Percentiles rank a stretch among this genome's conserved stretches.
Evolutionary conservation across 2,888 invertebrate species (phyloP).

Genomic region (Steinernema carpocapsae): DNA sequence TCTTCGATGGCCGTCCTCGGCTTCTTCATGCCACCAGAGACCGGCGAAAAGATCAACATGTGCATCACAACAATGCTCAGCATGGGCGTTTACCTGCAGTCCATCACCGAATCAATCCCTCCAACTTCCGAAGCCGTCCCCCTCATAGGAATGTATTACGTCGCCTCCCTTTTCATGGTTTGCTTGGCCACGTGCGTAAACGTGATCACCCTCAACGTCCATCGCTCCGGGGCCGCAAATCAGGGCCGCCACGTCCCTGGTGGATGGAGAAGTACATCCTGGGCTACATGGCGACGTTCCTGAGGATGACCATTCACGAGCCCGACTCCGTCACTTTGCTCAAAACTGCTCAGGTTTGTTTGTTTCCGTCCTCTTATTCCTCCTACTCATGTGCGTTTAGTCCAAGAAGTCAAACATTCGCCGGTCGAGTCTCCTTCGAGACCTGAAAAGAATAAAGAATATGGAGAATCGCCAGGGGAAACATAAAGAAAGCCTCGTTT

Average conservation of each 20-base stretch:
- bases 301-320: constrained; percentile 65
- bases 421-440: constrained; percentile 62
- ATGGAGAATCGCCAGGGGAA: constrained; percentile 57
- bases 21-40: constrained; percentile 74
- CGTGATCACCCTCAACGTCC: constrained; percentile 83
- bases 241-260: constrained; percentile 52
- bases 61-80: constrained; percentile 74
- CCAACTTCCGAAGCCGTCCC: constrained; percentile 75
- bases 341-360: constrained; percentile 62
- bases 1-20: constrained; percentile 74
- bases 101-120: constrained; percentile 74
- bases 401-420: constrained; percentile 63
- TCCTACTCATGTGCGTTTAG: constrained; percentile 39
- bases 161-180: constrained; percentile 73
- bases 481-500: constrained; percentile 43
- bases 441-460: constrained; percentile 64
- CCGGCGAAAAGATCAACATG: constrained; percentile 72
- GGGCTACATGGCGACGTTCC: constrained; percentile 63
- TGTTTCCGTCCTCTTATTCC: neutral
- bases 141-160: constrained; percentile 74
- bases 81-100: constrained; percentile 74
- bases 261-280: constrained; percentile 61
- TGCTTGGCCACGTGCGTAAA: constrained; percentile 74
- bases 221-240: constrained; percentile 70
- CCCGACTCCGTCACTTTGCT: constrained; percentile 66